These are phyloP conservation scores for Cheilosia vulpina DNA, from an alignment of 2,888 invertebrate species.

Conservation along the genomic window DNA sequence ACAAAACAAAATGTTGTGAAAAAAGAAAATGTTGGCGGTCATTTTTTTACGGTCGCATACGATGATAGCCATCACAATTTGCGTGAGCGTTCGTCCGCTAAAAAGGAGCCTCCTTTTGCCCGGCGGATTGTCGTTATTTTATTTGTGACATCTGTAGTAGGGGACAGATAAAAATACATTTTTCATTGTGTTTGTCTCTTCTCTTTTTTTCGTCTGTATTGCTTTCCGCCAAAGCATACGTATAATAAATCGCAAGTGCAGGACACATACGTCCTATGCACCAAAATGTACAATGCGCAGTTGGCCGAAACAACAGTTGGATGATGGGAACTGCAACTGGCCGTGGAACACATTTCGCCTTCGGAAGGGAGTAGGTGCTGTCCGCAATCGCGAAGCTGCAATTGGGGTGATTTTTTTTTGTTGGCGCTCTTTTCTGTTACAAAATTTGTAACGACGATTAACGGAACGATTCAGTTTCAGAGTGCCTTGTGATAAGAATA, in stretches of 20 bases:
- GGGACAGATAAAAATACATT: slow-evolving; percentile 28
- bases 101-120: slow-evolving; percentile 32
- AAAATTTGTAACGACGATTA: slow-evolving; percentile 44
- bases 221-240: slow-evolving; percentile 1
- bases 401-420: slow-evolving; percentile 36
- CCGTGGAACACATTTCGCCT: not conserved
- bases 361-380: not conserved
- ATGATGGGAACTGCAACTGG: slow-evolving; percentile 64
- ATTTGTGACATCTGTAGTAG: slow-evolving; percentile 54
- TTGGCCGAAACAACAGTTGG: slow-evolving; percentile 66
- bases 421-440: not conserved
- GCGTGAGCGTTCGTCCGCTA: slow-evolving; percentile 41
- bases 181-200: not conserved
- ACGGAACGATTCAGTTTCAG: slow-evolving; percentile 48
- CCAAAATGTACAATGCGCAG: slow-evolving; percentile 43
- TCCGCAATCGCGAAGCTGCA: slow-evolving; percentile 12
- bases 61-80: slow-evolving; percentile 61
- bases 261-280: not conserved
- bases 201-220: not conserved
- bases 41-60: slow-evolving; percentile 21
- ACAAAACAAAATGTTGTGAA: slow-evolving; percentile 36
- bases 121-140: not conserved
- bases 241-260: slow-evolving; percentile 48
- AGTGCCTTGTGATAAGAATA: slow-evolving; percentile 47
- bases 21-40: slow-evolving; percentile 15